These are phyloP conservation scores for Paracanthobrama guichenoti DNA, from an alignment of 2,113 vertebrate species.

Conservation along the genomic window DNA sequence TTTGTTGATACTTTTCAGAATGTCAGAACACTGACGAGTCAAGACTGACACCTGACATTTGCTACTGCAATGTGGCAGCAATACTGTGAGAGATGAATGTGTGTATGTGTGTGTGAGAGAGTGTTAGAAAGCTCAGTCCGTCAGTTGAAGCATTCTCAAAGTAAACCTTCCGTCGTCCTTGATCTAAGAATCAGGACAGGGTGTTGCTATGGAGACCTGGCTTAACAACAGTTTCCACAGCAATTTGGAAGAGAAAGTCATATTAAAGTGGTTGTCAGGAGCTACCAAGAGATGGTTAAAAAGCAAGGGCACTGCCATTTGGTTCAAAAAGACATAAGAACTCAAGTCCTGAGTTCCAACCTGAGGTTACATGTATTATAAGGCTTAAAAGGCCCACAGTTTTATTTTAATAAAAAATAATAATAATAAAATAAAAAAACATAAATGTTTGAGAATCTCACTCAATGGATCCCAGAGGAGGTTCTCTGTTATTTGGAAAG, in stretches of 20 bases:
- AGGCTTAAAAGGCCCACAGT: not conserved
- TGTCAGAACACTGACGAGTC: slow-evolving; percentile 37
- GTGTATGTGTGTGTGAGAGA: slow-evolving; percentile 21
- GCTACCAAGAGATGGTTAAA: slow-evolving; percentile 55
- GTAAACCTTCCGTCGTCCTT: slow-evolving; percentile 69
- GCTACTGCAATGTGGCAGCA: slow-evolving; percentile 14
- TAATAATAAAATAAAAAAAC: not conserved
- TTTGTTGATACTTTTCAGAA: slow-evolving; percentile 43
- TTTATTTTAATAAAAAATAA: not conserved
- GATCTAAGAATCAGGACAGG: slow-evolving; percentile 70
- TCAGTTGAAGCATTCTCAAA: slow-evolving; percentile 52
- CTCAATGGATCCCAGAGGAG: not conserved
- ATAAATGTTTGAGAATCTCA: not conserved
- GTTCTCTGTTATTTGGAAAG: slow-evolving; percentile 37
- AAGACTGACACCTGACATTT: slow-evolving; percentile 31
- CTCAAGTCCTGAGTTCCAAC: not conserved
- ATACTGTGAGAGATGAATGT: slow-evolving; percentile 33
- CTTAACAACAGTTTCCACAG: slow-evolving; percentile 64
- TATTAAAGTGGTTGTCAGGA: slow-evolving; percentile 69
- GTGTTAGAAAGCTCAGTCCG: slow-evolving; percentile 37
- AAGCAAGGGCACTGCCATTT: slow-evolving; percentile 39
- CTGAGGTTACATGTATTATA: not conserved
- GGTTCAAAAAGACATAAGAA: slow-evolving; percentile 11
- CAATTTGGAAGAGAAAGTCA: slow-evolving; percentile 59
- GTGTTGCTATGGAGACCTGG: slow-evolving; percentile 69